These are phyloP conservation scores for Caenorhabditis brenneri DNA, from an alignment of 1,140 invertebrate species.

Conservation along the genomic window DNA sequence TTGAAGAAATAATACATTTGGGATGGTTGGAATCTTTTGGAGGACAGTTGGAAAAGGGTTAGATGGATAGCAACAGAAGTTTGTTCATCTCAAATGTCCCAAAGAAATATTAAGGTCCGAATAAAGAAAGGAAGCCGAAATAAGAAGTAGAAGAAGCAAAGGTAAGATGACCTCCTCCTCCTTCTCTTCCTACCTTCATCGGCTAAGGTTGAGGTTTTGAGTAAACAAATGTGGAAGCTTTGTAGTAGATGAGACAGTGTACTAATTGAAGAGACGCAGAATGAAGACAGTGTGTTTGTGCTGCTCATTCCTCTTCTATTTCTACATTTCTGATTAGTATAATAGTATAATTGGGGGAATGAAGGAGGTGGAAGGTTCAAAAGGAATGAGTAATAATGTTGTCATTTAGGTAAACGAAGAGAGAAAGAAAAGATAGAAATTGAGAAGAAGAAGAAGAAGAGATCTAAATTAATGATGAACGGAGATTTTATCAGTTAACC, in stretches of 20 bases:
- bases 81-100: too few relatives aligned
- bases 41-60: too few relatives aligned
- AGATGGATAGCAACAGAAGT: too few relatives aligned
- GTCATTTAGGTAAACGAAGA: background rate
- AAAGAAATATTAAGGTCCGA: too few relatives aligned
- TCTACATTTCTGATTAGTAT: constrained; percentile 26
- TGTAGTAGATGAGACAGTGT: background rate
- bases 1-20: too few relatives aligned
- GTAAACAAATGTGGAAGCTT: constrained; percentile 33
- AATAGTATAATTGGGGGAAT: constrained; percentile 4
- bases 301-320: background rate
- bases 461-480: background rate
- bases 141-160: constrained; percentile 5
- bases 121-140: background rate
- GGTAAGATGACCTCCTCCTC: constrained; percentile 31
- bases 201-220: constrained; percentile 28
- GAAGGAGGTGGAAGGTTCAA: background rate
- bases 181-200: too few relatives aligned
- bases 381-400: constrained; percentile 31
- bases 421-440: background rate
- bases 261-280: constrained; percentile 31
- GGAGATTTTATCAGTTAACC: constrained; percentile 31
- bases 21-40: too few relatives aligned
- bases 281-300: constrained; percentile 10
- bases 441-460: background rate